Conservation (phyloP, 2,797 vertebrate species). For the Petrocephalus sullivani region DNA sequence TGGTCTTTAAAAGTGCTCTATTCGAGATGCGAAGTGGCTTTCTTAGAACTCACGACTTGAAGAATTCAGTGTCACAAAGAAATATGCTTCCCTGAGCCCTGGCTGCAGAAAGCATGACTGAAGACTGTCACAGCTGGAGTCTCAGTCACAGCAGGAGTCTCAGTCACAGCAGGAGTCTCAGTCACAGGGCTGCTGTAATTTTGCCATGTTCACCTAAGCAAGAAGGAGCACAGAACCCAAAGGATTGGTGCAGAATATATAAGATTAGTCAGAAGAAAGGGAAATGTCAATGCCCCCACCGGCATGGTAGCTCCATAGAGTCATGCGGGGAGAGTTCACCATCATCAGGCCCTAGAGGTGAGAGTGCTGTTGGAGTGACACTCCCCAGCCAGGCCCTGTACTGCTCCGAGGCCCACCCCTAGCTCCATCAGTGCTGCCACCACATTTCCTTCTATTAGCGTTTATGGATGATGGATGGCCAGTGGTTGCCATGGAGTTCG, state of each 20-base stretch:
- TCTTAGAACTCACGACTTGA: neutral
- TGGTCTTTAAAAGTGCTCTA: neutral
- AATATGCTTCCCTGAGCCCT: neutral
- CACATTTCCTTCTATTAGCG: constrained; percentile 29
- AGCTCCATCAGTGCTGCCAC: neutral
- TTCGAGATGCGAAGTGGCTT: neutral
- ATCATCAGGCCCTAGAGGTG: neutral
- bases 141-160: neutral
- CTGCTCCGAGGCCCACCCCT: neutral
- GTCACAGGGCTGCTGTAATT: neutral
- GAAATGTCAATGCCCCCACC: neutral
- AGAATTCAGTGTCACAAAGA: neutral
- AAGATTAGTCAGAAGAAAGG: neutral
- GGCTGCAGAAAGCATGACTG: neutral
- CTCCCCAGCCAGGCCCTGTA: neutral
- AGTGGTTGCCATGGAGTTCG: constrained; percentile 51
- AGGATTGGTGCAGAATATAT: neutral
- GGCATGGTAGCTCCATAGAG: neutral
- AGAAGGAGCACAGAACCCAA: neutral
- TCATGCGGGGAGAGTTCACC: neutral
- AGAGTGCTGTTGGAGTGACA: neutral
- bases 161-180: neutral
- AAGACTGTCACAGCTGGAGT: neutral
- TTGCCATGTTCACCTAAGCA: neutral
- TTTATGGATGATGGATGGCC: constrained; percentile 41